Evolutionary conservation across 2,797 vertebrate genomes (phyloP), one percentile per base, ranked within the genome.

Genomic region (Hippoglossus hippoglossus): DNA sequence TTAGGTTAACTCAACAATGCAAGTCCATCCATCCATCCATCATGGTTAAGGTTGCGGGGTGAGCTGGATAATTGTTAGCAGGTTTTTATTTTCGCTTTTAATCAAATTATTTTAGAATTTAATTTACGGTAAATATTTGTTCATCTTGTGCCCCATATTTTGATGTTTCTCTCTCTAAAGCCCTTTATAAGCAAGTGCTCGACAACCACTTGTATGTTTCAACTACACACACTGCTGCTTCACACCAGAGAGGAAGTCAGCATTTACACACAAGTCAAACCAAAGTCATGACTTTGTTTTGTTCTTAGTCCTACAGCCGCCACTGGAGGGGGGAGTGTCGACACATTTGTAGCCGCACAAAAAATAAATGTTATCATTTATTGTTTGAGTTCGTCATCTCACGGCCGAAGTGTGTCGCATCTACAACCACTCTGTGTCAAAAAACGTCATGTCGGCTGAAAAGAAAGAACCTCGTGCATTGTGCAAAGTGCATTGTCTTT

Each of bases 401-500:
- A 58, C 28, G 70, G 24, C 21, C 31, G 13, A 54, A 69, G 56
- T 26, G 69, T 75, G 63, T 77, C 63, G 41, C 41, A 68, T 75
- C 65, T 60, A 9, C 24, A 13, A 10, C 24, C 34, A 47, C 22
- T 64, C 19, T 54, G 50, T 71, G 71, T 58, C 53, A 73, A 58
- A 46, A 52, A 64, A 67, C 52, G 60, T 10, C 26, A 2, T 24
- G n/a, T 47, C 54, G 25, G 59, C 13, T 41, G 60, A 64, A 55
- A 57, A 77, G 59, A 73, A 77, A 31, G 57, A 34, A n/a, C 51
- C 11, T 47, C 8, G 19, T 52, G 52, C 16, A 12, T n/a, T 68
- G 59, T 82, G 75, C 77, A 71, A 69, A 62, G 41, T 62, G 36
- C 60, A 28, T 69, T 81, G 75, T 88, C 51, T 66, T 57, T 68